Conservation (phyloP, 2,113 vertebrate species). For the Ploceus nigricollis region DNA sequence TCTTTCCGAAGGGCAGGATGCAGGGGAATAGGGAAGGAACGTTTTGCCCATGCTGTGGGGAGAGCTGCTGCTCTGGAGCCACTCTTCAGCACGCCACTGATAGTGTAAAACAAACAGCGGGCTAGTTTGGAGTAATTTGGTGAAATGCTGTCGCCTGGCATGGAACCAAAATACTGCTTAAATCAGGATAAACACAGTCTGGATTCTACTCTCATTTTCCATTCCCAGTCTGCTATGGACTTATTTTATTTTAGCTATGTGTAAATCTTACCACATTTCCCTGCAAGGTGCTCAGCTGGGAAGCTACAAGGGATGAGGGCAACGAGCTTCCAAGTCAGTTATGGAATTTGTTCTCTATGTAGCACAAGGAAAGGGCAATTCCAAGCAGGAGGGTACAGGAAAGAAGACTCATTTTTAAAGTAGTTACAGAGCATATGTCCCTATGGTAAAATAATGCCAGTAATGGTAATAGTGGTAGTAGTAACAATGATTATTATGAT, state of each 20-base stretch:
- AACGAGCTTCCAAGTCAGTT: not conserved
- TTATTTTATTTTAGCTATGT: conserved; percentile 18
- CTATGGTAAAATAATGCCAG: not conserved
- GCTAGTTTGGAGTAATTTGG: conserved; percentile 48
- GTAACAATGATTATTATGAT: not conserved
- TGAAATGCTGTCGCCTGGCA: conserved; percentile 43
- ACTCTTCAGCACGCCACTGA: not conserved
- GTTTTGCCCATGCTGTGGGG: not conserved
- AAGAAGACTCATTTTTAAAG: not conserved
- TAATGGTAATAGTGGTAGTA: not conserved
- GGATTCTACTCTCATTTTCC: conserved; percentile 38
- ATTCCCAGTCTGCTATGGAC: conserved; percentile 17
- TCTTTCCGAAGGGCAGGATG: not conserved
- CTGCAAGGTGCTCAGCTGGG: not conserved
- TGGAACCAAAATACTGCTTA: conserved; percentile 39
- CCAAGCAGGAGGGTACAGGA: not conserved
- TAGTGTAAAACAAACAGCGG: conserved; percentile 39
- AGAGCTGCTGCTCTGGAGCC: not conserved
- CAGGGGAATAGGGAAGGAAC: accelerated
- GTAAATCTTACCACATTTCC: not conserved
- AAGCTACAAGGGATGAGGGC: not conserved
- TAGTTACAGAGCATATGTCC: not conserved
- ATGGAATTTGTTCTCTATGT: not conserved
- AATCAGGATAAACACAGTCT: conserved; percentile 68
- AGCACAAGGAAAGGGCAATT: not conserved